Conservation (phyloP, 2,113 vertebrate genomes). For the Ornithorhynchus anatinus region DNA sequence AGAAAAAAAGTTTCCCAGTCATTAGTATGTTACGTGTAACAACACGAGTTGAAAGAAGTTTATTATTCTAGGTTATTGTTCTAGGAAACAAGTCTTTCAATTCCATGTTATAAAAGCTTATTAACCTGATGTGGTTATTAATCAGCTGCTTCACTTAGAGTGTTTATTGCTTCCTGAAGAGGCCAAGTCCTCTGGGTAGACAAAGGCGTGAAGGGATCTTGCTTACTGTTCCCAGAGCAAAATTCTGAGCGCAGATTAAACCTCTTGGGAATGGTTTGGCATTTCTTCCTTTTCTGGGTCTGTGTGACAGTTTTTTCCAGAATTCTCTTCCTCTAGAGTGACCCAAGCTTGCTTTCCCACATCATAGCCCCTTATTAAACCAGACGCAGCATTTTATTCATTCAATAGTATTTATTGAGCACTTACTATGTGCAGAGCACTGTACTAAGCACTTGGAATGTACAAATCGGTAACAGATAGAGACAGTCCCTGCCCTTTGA, state of each 20-base stretch:
- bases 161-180: constrained; percentile 14
- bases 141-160: constrained; percentile 34
- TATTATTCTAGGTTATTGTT: neutral
- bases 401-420: too few species aligned
- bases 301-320: neutral
- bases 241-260: constrained; percentile 32
- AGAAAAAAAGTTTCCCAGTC: neutral
- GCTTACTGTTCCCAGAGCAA: constrained; percentile 37
- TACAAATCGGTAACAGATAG: too few species aligned
- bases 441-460: too few species aligned
- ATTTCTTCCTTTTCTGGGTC: constrained; percentile 1
- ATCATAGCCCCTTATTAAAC: too few species aligned
- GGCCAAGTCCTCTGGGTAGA: constrained; percentile 31
- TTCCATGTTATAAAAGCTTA: constrained; percentile 1
- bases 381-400: too few species aligned
- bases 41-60: neutral
- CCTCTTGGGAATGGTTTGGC: constrained; percentile 37
- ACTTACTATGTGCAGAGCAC: too few species aligned
- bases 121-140: constrained; percentile 22
- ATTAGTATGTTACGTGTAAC: neutral
- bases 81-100: constrained; percentile 28
- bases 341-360: too few species aligned
- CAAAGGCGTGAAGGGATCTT: constrained; percentile 1
- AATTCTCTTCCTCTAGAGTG: neutral
- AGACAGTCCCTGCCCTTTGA: too few species aligned